These are phyloP conservation scores for Lottia gigantea DNA, from an alignment of 2,888 invertebrate genomes.

Conservation along the genomic window DNA sequence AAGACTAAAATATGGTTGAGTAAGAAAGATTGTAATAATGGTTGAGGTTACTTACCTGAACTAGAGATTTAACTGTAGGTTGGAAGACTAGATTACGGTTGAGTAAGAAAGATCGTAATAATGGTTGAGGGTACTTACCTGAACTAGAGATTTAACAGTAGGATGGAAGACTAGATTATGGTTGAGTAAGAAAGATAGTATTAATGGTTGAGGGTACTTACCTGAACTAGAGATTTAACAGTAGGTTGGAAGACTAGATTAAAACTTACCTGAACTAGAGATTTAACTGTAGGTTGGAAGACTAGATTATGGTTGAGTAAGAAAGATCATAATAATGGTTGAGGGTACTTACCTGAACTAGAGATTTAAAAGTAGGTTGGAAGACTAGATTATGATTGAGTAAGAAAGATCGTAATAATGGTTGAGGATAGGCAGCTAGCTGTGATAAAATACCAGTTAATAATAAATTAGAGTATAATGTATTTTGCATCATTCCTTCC, in stretches of 20 bases:
- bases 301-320: slow-evolving; percentile 86
- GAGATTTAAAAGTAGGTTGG: slow-evolving; percentile 89
- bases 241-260: too few relatives aligned
- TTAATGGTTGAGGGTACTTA: too few relatives aligned
- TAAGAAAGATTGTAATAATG: not conserved
- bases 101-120: too few relatives aligned
- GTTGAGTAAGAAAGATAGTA: too few relatives aligned
- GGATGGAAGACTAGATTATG: slow-evolving; percentile 87
- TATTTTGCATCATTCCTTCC: slow-evolving; percentile 85
- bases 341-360: slow-evolving; percentile 94
- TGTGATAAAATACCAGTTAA: slow-evolving; percentile 88
- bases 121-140: too few relatives aligned
- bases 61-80: slow-evolving; percentile 89
- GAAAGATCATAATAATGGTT: slow-evolving; percentile 87
- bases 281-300: slow-evolving; percentile 90
- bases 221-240: too few relatives aligned
- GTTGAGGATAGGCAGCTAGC: slow-evolving; percentile 88
- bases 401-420: slow-evolving; percentile 86
- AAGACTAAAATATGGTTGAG: not conserved
- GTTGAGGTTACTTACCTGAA: slow-evolving; percentile 78
- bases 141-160: slow-evolving; percentile 89
- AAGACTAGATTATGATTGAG: slow-evolving; percentile 86
- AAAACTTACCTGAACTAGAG: slow-evolving; percentile 73
- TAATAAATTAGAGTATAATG: slow-evolving; percentile 86
- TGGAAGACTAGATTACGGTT: slow-evolving; percentile 86